A percentile compares a stretch with the other conserved stretches of the same genome.
phyloP scores from a whole-genome alignment of 2,113 vertebrate species.

The Anseranas semipalmata region DNA sequence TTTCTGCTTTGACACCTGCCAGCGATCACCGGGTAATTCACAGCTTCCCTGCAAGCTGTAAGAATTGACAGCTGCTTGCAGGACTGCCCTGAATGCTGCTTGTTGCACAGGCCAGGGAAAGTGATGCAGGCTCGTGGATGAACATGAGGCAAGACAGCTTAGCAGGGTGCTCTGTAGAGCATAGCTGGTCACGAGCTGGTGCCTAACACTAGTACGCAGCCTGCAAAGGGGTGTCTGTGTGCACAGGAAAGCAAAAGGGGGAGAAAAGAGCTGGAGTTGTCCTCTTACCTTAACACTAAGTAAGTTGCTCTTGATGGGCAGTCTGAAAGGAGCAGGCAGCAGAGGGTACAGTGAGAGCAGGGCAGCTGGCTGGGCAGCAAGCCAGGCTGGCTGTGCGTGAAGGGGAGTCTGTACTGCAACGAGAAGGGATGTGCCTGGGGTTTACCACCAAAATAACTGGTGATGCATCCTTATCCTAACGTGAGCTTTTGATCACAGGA shows the following conservation, averaged over 20 bases:
- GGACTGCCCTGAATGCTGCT: not conserved
- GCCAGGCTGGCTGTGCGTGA: not conserved
- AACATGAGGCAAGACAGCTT: accelerated
- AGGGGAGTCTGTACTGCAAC: not conserved
- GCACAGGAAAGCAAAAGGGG: not conserved
- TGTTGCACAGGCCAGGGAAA: not conserved
- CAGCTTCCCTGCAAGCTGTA: not conserved
- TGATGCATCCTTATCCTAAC: accelerated
- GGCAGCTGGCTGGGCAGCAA: not conserved
- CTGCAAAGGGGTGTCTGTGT: not conserved
- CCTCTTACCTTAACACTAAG: not conserved
- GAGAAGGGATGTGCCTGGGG: not conserved
- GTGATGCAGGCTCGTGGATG: accelerated
- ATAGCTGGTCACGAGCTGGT: not conserved
- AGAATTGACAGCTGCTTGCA: not conserved
- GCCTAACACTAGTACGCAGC: accelerated
- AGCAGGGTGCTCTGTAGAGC: not conserved
- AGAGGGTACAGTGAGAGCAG: not conserved
- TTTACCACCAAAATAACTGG: not conserved
- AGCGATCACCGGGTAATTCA: accelerated
- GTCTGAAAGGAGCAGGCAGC: not conserved
- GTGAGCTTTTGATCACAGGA: not conserved
- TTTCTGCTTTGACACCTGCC: not conserved
- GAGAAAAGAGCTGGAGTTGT: not conserved
- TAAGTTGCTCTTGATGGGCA: not conserved